Evolutionary conservation across 2,888 invertebrate genomes (phyloP), one percentile per base, ranked within the genome.

Genomic region (Isotomurus palustris): DNA sequence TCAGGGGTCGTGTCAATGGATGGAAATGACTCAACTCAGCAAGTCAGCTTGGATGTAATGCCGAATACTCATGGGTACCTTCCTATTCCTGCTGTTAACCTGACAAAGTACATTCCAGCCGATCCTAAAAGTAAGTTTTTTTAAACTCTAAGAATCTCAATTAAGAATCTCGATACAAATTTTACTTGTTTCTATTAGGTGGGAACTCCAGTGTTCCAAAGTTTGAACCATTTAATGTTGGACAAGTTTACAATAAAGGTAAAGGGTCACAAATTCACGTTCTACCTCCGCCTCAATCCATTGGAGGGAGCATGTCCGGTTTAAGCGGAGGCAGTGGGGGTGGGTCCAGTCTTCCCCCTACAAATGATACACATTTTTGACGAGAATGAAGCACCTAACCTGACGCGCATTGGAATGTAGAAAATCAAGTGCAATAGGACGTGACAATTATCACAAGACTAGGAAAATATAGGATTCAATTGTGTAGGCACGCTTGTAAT

Each of bases 251-350:
- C 78, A 93, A 94, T 76, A 85, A 86, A 64, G 91, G 91, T 67
- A 91, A 91, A 77, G 91, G 91, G 56, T 85, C 85, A 74, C 94
- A 94, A 76, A 86, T 94, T 28, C 91, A 94, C 73, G 91, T 95
- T 24, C 80, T 92, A 67, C 81, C 78, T 5, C 76, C 77, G 6
- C 67, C 65, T 27, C 70, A 68, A 40, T 44, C 65, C 17, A 54
- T 53, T 4, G 57, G 62, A 24, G 52, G 58, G 27, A 53, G 56
- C 17, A 58, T 32, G 22, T 48, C 58, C 0, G 61, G 61, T 21
- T 58, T 62, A 10, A 62, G 62, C 36, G 62, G 62, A 29, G 62
- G 62, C 19, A 60, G 50, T 28, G 61, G 61, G 19, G 61, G 57
- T 40, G 61, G 61, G 12, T 53, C 38, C 21, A 58, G 57, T 10